Evolutionary conservation across 2,888 invertebrate species (phyloP), one percentile per base, ranked within the genome.

Genomic region (Drosophila aldrichi): DNA sequence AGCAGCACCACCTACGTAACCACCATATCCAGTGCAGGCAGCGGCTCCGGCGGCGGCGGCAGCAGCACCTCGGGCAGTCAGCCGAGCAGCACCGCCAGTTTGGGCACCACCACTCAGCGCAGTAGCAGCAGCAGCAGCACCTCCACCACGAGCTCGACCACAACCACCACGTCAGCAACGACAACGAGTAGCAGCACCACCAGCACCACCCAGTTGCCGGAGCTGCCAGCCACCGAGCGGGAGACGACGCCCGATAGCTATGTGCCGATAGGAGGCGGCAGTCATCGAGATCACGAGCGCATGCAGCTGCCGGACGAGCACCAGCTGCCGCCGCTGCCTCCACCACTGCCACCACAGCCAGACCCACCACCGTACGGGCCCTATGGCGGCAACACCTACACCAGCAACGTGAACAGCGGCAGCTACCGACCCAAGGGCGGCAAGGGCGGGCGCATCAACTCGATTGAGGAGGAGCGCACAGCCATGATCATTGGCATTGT

Each of bases 401-500:
- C 88, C 64, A 89, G 82, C 74, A 91, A 92, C 68, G 84, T 91
- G 58, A 92, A 92, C 69, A 92, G 14, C 32, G 49, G 32, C 34
- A 2, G 90, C 74, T 91, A 92, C 70, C 88, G 91, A 10, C 92
- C 91, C 65, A 93, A 91, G 82, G 91, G 90, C 78, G 91, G 89
- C 77, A 92, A 91, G 62, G 92, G 93, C 68, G 94, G 94, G 70
- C 92, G 95, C 72, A 95, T 95, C 76, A 95, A 94, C 68, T 95
- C 96, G 14, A 95, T 96, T 85, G 95, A 95, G 59, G 95, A 96
- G 40, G 96, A 96, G 89, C 95, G 95, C 88, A 95, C 95, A 1
- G 96, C 96, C 7, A 94, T 97, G 88, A 96, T 97, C 66, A 96
- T 97, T 65, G 96, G 97, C 77, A 97, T 98, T 81, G 97, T 98